Evolutionary conservation across 2,797 vertebrate genomes (phyloP), one percentile per base, ranked within the genome.

Genomic region (Enteromius thamalakanensis): DNA sequence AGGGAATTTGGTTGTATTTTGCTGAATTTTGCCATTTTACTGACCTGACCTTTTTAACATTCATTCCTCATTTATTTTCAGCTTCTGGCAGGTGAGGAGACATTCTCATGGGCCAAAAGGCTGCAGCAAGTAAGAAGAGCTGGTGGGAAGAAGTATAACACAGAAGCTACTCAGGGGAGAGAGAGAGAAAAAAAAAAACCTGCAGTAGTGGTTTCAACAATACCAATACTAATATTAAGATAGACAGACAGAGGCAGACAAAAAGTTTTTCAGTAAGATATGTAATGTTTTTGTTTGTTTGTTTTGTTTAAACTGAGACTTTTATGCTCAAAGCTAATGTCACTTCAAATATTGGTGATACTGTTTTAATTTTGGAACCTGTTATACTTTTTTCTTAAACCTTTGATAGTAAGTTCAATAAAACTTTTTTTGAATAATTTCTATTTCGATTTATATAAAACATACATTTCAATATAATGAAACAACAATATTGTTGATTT

Each of bases 21-120:
- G 26, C 26, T 26, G 26, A 1, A 37, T 53, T 75, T 55, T 8
- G 26, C 9, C 2, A 32, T 72, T 75, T 75, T 51, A 37, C 49
- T 55, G 29, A 55, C 71, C 32, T 74, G 71, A 74, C 49, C 71
- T 74, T 74, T 12, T 75, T 37, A 34, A 21, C 71, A 21, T 74
- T 21, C 19, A 75, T 75, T 75, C 29, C 19, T 55, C 29, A 6
- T 55, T 75, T 32, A 55, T 32, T 37, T 74, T 34, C 10, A 19
- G 71, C 49, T 55, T 37, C 49, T 55, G 19, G 19, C 6, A 75
- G 49, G 32, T 37, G 71, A 55, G 21, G 71, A 55, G 32, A 75
- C 51, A 32, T 55, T 55, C 6, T 55, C 71, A 75, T n/a, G 5
- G 19, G 29, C 49, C n/a, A 51, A 55, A 6, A 75, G 10, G 7